These are phyloP conservation scores for Spilarctia lutea DNA, from an alignment of 2,888 invertebrate genomes.

Conservation along the genomic window DNA sequence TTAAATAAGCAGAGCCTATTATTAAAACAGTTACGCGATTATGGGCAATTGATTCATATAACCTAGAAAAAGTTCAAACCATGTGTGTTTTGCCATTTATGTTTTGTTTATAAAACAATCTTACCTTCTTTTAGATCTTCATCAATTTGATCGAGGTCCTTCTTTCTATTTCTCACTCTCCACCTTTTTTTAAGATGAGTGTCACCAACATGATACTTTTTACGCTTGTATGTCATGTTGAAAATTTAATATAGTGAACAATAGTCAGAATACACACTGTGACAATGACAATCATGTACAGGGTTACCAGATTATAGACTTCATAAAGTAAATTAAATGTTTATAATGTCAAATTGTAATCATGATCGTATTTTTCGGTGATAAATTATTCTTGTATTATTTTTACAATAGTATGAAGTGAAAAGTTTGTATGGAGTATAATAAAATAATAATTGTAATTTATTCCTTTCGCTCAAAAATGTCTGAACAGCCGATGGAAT, in stretches of 20 bases:
- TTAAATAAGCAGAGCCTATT: background rate
- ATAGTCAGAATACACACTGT: constrained; percentile 6
- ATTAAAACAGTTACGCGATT: background rate
- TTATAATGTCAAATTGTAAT: background rate
- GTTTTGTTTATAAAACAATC: constrained; percentile 29
- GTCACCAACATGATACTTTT: constrained; percentile 92
- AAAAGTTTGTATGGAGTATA: too few species aligned
- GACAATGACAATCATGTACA: background rate
- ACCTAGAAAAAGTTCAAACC: constrained; percentile 59
- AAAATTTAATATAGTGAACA: constrained; percentile 24
- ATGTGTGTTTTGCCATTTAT: constrained; percentile 51
- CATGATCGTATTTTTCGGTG: too few species aligned
- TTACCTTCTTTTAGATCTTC: constrained; percentile 80
- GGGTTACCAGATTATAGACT: background rate
- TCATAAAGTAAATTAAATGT: background rate
- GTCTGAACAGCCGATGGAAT: too few species aligned
- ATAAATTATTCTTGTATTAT: too few species aligned
- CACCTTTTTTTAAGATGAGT: constrained; percentile 92
- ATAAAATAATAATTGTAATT: too few species aligned
- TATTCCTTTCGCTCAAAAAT: too few species aligned
- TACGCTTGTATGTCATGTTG: constrained; percentile 90
- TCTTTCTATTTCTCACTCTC: constrained; percentile 91
- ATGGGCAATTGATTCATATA: constrained; percentile 39
- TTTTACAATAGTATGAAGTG: too few species aligned
- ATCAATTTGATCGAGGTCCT: constrained; percentile 93